These are phyloP conservation scores for Carlito syrichta DNA, from an alignment of 2,113 vertebrate genomes.

Conservation along the genomic window DNA sequence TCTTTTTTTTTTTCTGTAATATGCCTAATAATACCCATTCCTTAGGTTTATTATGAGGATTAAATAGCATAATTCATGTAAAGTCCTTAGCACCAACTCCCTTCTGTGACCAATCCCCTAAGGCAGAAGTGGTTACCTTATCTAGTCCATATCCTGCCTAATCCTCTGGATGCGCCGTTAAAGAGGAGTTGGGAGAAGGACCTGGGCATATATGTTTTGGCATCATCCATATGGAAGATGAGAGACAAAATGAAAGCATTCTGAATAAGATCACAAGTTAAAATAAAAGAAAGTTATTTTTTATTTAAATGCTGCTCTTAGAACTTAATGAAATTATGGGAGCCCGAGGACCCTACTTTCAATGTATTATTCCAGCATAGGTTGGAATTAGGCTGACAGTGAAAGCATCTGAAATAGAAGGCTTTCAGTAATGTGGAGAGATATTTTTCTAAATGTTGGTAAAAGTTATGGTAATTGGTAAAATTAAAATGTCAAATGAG, in stretches of 20 bases:
- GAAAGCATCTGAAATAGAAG: neutral
- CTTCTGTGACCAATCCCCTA: neutral
- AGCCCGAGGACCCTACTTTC: neutral
- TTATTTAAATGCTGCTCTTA: neutral
- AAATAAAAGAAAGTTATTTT: neutral
- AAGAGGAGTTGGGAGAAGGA: neutral
- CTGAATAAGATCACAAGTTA: neutral
- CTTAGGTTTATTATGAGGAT: neutral
- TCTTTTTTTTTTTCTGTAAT: neutral
- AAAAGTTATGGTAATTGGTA: neutral
- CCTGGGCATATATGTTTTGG: neutral
- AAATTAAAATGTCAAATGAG: neutral
- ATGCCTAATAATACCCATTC: neutral
- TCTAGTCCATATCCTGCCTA: neutral
- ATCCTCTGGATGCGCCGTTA: neutral
- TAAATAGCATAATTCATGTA: neutral
- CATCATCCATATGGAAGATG: neutral
- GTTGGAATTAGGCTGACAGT: too few species aligned
- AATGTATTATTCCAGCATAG: too few species aligned
- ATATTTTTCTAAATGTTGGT: neutral
- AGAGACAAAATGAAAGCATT: neutral
- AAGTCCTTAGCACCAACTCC: neutral
- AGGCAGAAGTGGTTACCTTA: neutral
- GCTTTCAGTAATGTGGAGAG: neutral
- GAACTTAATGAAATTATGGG: neutral